Base-by-base conservation (phyloP, 2,113 vertebrate species). In the Nesoenas mayeri region DNA sequence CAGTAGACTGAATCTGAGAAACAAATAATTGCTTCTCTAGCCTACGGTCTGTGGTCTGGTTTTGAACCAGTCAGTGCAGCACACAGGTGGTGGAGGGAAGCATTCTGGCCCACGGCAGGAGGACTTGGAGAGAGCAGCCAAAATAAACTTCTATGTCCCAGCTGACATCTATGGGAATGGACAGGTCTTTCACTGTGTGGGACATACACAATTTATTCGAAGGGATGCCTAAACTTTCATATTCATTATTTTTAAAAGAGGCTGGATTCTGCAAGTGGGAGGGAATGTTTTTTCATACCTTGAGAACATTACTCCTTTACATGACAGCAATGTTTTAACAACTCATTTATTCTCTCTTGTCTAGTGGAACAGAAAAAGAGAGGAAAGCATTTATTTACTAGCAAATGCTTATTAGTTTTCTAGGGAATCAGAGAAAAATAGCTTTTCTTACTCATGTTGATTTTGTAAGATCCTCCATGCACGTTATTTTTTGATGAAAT, bases 81-180 rank as follows among this genome's bases (percentile, higher is more conserved):
- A 18, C 57, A 74, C 88, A 95, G 93, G 90, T 95, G 94, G 90
- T 70, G 42, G 92, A 94, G 90, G 72, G 85, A 73, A 80, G 81
- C 1, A 0, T 77, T 70, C 48, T 89, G 48, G 48, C 66, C 61
- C 88, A 79, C 9, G 56, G 83, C 88, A 94, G 91, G 77, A 94
- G 77, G 54, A 70, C 28, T 65, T 5, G 3, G 62, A 0, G 4
- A 92, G 77, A 2, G 4, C 77, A 95, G 95, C 90, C 95, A 97
- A 95, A 94, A 96, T 70, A 96, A 97, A 80, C 90, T 93, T 87
- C 86, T 44, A 14, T 32, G 56, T 95, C 94, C 90, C 86, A 77
- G 77, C 66, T 90, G 83, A 87, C 91, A 79, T 82, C 70, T 95
- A 85, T 79, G 90, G 83, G 91, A 94, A 92, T n/a, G 70, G 77